phyloP scores from a whole-genome alignment of 2,797 vertebrate genomes.

The Oreortyx pictus region DNA sequence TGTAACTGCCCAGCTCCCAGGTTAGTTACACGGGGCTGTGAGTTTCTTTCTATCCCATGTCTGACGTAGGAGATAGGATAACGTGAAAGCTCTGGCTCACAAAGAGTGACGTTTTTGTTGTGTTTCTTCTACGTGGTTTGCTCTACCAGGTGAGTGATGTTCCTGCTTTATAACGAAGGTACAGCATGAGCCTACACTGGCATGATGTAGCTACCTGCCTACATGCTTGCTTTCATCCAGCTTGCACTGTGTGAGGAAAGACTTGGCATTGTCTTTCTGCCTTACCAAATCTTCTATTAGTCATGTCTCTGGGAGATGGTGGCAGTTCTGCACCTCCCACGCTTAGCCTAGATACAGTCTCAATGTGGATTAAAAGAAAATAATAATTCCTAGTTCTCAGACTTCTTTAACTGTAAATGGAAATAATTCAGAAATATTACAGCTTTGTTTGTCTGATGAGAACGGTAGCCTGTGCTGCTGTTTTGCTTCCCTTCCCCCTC shows the following conservation, averaged over 20 bases:
- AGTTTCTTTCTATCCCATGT: not conserved
- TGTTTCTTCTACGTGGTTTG: not conserved
- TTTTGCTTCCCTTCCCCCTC: constrained; percentile 71
- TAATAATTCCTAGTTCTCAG: not conserved
- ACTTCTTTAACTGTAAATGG: constrained; percentile 23
- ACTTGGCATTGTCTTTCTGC: constrained; percentile 65
- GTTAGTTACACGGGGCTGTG: fast-evolving
- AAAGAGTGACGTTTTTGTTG: not conserved
- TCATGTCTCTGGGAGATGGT: constrained; percentile 69
- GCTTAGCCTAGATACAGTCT: constrained; percentile 38
- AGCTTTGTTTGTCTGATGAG: constrained; percentile 23
- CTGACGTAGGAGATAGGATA: not conserved
- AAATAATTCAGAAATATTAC: constrained; percentile 41
- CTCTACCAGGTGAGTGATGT: not conserved
- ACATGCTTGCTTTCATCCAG: constrained; percentile 55
- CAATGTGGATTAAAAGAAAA: not conserved
- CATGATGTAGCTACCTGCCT: constrained; percentile 32
- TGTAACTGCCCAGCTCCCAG: not conserved
- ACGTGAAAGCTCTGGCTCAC: not conserved
- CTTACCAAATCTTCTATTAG: constrained; percentile 69
- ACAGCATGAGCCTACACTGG: constrained; percentile 1
- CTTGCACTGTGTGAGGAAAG: constrained; percentile 55
- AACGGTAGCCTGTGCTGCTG: not conserved
- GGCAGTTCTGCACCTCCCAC: constrained; percentile 63
- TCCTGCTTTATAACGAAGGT: constrained; percentile 1